Evolutionary conservation across 2,888 invertebrate species (phyloP).

Genomic region (Papilio elwesi): DNA sequence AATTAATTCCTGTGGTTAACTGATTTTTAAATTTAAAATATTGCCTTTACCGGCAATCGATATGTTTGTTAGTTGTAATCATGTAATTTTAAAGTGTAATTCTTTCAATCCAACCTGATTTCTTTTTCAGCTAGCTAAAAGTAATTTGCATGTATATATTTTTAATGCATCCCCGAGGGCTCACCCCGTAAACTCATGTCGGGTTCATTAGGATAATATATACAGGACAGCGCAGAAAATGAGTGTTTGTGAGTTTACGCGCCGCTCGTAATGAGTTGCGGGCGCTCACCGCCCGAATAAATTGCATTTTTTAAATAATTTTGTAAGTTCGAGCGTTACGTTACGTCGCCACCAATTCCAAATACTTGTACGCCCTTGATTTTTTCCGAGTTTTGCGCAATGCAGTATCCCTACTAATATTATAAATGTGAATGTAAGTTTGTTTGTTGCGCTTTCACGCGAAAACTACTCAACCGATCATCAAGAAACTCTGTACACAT

Average conservation of each 20-base stretch:
- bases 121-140: too few relatives aligned
- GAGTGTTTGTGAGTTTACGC: slow-evolving; percentile 23
- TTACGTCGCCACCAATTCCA: slow-evolving; percentile 10
- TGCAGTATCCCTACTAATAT: too few relatives aligned
- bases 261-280: slow-evolving; percentile 23
- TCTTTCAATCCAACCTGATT: too few relatives aligned
- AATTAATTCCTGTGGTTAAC: neutral
- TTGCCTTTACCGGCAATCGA: too few relatives aligned
- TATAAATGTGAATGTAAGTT: too few relatives aligned
- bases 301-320: slow-evolving; percentile 10
- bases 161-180: slow-evolving; percentile 28
- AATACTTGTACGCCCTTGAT: slow-evolving; percentile 23
- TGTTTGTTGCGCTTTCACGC: too few relatives aligned
- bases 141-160: too few relatives aligned
- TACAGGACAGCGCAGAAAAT: slow-evolving; percentile 38
- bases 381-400: slow-evolving; percentile 25
- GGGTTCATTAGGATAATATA: slow-evolving; percentile 48
- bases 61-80: too few relatives aligned
- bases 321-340: slow-evolving; percentile 2
- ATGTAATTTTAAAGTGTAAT: too few relatives aligned
- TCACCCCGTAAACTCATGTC: slow-evolving; percentile 34
- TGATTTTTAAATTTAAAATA: neutral
- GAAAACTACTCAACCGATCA: too few relatives aligned
- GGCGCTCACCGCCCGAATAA: slow-evolving; percentile 2
- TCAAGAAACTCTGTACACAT: too few relatives aligned